phyloP scores from a whole-genome alignment of 2,797 vertebrate species.

The Dermochelys coriacea region DNA sequence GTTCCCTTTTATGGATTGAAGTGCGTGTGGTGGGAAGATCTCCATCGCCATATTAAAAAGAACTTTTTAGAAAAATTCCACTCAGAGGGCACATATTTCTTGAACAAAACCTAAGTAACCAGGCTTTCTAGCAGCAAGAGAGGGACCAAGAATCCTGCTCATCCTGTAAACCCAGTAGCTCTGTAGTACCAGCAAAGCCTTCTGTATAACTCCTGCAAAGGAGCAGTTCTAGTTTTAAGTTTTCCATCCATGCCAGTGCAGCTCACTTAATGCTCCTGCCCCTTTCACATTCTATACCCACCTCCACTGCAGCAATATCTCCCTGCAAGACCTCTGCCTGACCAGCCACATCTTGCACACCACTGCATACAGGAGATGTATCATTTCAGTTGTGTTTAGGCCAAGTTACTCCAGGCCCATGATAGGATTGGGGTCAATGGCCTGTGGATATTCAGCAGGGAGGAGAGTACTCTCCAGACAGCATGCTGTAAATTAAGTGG shows the following conservation, averaged over 20 bases:
- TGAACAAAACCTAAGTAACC: conserved; percentile 21
- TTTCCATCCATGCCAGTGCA: not conserved
- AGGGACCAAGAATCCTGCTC: not conserved
- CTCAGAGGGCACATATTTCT: conserved; percentile 52
- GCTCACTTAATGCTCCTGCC: not conserved
- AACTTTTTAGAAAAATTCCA: conserved; percentile 42
- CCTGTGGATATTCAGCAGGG: not conserved
- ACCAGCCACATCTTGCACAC: not conserved
- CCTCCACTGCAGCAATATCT: not conserved
- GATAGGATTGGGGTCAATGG: not conserved
- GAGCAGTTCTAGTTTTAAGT: not conserved
- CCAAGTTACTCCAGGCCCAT: not conserved
- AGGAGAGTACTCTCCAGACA: not conserved
- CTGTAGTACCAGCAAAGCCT: not conserved
- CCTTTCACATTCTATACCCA: not conserved
- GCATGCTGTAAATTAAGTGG: not conserved
- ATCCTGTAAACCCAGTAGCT: not conserved
- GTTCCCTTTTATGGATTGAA: conserved; percentile 56
- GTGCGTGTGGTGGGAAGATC: conserved; percentile 10
- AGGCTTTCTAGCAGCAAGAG: conserved; percentile 33
- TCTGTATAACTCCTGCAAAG: not conserved
- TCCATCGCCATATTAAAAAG: conserved; percentile 51
- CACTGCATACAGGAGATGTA: rapidly evolving
- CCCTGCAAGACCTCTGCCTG: rapidly evolving
- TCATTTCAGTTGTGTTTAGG: not conserved